Percentiles rank a stretch among this genome's conserved stretches.
Conservation (phyloP, 2,113 vertebrate genomes). For the Seriola aureovittata region DNA sequence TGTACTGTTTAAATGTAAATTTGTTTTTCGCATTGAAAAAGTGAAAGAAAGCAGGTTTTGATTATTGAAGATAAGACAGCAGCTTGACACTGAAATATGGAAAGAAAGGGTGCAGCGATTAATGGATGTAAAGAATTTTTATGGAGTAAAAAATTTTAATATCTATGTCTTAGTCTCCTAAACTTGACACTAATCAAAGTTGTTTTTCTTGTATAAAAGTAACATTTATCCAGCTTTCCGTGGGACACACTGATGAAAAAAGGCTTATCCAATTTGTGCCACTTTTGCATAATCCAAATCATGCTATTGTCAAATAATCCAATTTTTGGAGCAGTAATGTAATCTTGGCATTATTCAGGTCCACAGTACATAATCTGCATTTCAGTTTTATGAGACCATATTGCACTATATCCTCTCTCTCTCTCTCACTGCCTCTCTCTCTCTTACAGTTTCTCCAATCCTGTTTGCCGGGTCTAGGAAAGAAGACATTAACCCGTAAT, state of each 20-base stretch:
- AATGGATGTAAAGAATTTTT: not conserved
- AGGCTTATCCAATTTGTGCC: constrained; percentile 52
- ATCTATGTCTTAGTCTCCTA: not conserved
- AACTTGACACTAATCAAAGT: not conserved
- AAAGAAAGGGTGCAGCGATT: not conserved
- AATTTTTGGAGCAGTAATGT: constrained; percentile 48
- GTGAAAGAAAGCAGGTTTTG: not conserved
- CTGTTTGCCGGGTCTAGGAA: constrained; percentile 16
- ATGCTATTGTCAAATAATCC: constrained; percentile 56
- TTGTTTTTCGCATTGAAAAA: not conserved
- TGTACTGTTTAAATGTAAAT: not conserved
- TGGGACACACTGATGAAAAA: constrained; percentile 34
- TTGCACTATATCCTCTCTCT: constrained; percentile 20
- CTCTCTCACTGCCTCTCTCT: constrained; percentile 7
- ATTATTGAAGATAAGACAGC: not conserved
- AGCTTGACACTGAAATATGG: not conserved
- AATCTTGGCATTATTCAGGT: constrained; percentile 52
- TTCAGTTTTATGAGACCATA: constrained; percentile 43
- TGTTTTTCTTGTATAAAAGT: constrained; percentile 3
- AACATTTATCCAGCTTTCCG: constrained; percentile 20
- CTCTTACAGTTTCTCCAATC: constrained; percentile 20
- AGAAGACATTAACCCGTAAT: constrained; percentile 69
- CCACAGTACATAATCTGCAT: constrained; percentile 40
- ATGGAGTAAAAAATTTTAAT: not conserved
- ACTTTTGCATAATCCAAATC: constrained; percentile 58